Evolutionary conservation across 2,797 vertebrate genomes (phyloP).

Genomic region (Sciurus vulgaris): DNA sequence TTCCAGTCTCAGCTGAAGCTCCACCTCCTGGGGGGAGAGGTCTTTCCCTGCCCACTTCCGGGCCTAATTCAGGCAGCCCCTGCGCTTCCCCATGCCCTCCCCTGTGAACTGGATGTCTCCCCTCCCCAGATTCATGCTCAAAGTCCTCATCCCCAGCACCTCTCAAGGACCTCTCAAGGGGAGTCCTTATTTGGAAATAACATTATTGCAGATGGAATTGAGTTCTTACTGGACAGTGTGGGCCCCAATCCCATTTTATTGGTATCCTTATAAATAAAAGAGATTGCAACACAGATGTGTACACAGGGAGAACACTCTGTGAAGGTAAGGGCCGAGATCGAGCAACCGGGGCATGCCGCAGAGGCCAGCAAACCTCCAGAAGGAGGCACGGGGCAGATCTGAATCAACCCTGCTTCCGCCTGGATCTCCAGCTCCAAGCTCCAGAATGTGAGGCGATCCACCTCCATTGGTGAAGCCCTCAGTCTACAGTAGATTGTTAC

Average conservation of each 20-base stretch:
- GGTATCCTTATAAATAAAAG: not conserved
- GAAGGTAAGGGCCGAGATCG: too few relatives aligned
- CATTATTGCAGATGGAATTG: too few relatives aligned
- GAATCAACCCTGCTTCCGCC: not conserved
- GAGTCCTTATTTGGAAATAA: too few relatives aligned
- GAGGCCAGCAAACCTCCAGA: not conserved
- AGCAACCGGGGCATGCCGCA: not conserved
- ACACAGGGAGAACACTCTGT: not conserved
- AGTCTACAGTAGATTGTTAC: rapidly evolving
- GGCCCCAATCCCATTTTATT: not conserved
- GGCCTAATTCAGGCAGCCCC: not conserved
- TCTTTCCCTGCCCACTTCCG: rapidly evolving
- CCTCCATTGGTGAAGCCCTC: not conserved
- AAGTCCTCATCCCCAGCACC: not conserved
- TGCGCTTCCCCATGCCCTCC: not conserved
- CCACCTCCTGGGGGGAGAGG: not conserved
- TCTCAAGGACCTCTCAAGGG: not conserved
- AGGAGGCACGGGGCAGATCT: not conserved
- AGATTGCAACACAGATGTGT: not conserved
- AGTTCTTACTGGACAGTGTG: not conserved
- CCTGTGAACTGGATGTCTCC: not conserved
- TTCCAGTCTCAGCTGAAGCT: not conserved
- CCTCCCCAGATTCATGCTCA: too few relatives aligned
- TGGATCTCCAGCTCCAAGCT: not conserved
- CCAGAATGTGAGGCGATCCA: not conserved